Percentiles rank a stretch among this genome's conserved stretches.
phyloP scores from a whole-genome alignment of 2,888 invertebrate genomes.

The Empis stercorea region DNA sequence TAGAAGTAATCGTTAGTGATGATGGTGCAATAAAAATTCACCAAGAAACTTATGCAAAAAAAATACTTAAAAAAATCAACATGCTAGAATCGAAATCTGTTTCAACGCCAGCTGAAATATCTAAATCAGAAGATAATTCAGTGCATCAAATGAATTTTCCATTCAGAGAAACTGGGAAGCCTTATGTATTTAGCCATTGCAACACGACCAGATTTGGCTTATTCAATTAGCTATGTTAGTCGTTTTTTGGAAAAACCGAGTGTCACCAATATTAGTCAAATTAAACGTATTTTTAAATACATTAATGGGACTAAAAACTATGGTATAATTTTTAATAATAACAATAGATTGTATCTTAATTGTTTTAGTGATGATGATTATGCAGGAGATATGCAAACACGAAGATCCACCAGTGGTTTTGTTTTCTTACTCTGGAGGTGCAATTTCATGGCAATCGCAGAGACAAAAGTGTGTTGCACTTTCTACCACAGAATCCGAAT shows the following conservation, averaged over 20 bases:
- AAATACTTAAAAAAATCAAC: slow-evolving; percentile 1
- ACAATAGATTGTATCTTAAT: no score
- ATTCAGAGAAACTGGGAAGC: slow-evolving; percentile 4
- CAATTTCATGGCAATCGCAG: no score
- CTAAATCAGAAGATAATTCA: no score
- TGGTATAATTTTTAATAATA: no score
- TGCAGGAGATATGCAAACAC: no score
- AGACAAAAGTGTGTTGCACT: no score
- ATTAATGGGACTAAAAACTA: slow-evolving; percentile 5
- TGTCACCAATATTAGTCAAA: background rate
- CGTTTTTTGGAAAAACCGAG: slow-evolving; percentile 7
- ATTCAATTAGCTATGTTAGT: slow-evolving; percentile 10
- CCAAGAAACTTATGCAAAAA: slow-evolving; percentile 1
- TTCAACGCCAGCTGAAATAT: background rate
- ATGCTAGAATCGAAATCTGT: slow-evolving; percentile 1
- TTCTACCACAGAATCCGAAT: no score
- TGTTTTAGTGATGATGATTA: no score
- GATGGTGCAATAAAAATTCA: background rate
- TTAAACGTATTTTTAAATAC: slow-evolving; percentile 10
- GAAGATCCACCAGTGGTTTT: no score
- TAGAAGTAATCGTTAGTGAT: background rate
- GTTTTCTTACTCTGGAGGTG: no score
- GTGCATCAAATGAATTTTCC: no score
- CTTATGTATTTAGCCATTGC: slow-evolving; percentile 14
- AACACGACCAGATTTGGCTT: slow-evolving; percentile 14